phyloP scores from a whole-genome alignment of 2,113 vertebrate genomes.

The Loxodonta africana region DNA sequence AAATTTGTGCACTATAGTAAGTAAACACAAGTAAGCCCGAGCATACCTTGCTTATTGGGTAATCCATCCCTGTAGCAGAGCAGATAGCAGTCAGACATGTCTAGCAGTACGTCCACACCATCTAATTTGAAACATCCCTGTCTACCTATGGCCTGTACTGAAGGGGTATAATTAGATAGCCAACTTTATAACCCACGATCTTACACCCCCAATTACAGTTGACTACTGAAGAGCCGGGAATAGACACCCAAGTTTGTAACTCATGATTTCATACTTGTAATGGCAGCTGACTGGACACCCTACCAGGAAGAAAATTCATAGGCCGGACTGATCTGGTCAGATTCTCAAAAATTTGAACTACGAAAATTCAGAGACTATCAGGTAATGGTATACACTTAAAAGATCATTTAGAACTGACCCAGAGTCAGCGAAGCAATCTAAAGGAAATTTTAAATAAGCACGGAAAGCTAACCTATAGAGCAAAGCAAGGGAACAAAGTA shows the following conservation, averaged over 20 bases:
- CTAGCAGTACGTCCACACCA: not conserved
- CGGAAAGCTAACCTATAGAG: not conserved
- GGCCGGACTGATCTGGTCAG: not conserved
- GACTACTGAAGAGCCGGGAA: not conserved
- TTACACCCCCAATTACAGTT: not conserved
- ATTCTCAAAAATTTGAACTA: not conserved
- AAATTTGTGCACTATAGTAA: too few relatives aligned
- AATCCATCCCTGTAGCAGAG: not conserved
- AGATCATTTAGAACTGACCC: conserved; percentile 28
- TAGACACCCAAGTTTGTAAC: not conserved
- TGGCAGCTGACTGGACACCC: not conserved
- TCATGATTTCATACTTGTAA: not conserved
- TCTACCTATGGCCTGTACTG: not conserved
- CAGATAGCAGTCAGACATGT: not conserved
- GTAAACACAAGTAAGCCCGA: too few relatives aligned
- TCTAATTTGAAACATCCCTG: not conserved
- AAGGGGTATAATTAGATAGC: not conserved
- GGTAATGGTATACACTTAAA: not conserved
- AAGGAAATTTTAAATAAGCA: not conserved
- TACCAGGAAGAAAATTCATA: not conserved
- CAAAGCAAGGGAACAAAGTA: not conserved
- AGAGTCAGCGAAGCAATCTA: not conserved
- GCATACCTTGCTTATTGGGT: too few relatives aligned
- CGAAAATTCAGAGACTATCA: conserved; percentile 14
- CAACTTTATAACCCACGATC: not conserved